Conservation (phyloP, 30 jellyfish, hydroid and myxozoan species). For the Chrysaora quinquecirrha region DNA sequence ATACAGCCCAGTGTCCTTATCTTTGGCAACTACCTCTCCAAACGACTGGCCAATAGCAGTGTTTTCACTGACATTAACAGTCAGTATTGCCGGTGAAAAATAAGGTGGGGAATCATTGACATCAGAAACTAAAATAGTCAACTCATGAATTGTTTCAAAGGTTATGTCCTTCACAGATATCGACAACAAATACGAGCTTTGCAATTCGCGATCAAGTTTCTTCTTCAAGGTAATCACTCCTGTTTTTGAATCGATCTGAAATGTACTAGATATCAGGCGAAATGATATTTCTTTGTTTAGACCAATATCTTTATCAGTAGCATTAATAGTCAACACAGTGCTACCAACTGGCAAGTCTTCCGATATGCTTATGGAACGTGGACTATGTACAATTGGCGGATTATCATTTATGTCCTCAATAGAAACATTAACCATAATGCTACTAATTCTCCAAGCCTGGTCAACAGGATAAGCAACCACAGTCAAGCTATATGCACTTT, state of each 20-base stretch:
- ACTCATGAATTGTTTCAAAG: not conserved
- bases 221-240: slow-evolving; percentile 34
- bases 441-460: slow-evolving; percentile 6
- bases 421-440: slow-evolving; percentile 9
- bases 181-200: slow-evolving; percentile 7
- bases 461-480: slow-evolving; percentile 41
- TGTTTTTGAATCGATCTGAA: slow-evolving; percentile 24
- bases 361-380: slow-evolving; percentile 18
- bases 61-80: slow-evolving; percentile 48
- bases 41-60: slow-evolving; percentile 21
- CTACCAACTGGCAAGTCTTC: slow-evolving; percentile 48
- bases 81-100: not conserved
- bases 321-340: slow-evolving; percentile 45
- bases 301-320: slow-evolving; percentile 82
- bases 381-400: slow-evolving; percentile 75
- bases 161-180: slow-evolving; percentile 42
- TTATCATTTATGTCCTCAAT: slow-evolving; percentile 78
- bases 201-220: slow-evolving; percentile 51
- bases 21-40: slow-evolving; percentile 28
- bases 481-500: not conserved
- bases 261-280: slow-evolving; percentile 14
- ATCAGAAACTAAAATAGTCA: slow-evolving; percentile 45
- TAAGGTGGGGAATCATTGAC: slow-evolving; percentile 76
- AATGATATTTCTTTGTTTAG: slow-evolving; percentile 51
- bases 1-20: slow-evolving; percentile 40